These are phyloP conservation scores for Lepidurus apus DNA, from an alignment of 1,140 invertebrate species.

Conservation along the genomic window DNA sequence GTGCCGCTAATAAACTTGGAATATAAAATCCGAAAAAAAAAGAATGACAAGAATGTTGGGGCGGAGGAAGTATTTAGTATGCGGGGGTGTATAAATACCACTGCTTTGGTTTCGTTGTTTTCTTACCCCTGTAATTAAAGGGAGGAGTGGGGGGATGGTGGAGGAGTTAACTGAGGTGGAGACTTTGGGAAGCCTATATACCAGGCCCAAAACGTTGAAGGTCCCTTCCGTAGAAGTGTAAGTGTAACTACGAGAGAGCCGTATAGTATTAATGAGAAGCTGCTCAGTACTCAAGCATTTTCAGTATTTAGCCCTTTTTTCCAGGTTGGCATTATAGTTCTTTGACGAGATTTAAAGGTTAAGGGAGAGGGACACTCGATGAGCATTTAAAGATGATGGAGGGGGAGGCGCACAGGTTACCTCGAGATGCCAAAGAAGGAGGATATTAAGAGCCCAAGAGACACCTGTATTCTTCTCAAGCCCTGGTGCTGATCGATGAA, in stretches of 20 bases:
- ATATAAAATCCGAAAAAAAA: not conserved
- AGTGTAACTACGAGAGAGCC: too few species aligned
- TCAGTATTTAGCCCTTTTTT: too few species aligned
- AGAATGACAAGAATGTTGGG: slow-evolving; percentile 5
- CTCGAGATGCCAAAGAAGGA: not conserved
- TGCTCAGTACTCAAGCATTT: too few species aligned
- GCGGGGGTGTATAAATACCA: slow-evolving; percentile 13
- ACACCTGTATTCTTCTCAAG: slow-evolving; percentile 7
- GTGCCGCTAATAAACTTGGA: not conserved
- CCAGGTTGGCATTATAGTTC: too few species aligned
- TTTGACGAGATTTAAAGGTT: too few species aligned
- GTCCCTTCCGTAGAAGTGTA: too few species aligned
- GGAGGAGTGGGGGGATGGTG: not conserved
- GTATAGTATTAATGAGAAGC: too few species aligned
- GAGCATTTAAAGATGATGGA: not conserved
- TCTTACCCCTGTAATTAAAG: not conserved
- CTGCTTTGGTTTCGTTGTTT: not conserved
- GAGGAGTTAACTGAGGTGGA: not conserved
- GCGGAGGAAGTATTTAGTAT: not conserved
- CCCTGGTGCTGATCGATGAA: slow-evolving; percentile 1
- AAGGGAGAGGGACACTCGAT: too few species aligned
- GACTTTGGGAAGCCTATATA: not conserved
- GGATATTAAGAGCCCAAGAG: not conserved
- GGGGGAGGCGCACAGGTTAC: too few species aligned
- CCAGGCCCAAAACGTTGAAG: not conserved